Percentiles rank a stretch among this genome's conserved stretches.
Evolutionary conservation across 2,888 invertebrate genomes (phyloP).

Genomic region (Pyrochroa serraticornis): DNA sequence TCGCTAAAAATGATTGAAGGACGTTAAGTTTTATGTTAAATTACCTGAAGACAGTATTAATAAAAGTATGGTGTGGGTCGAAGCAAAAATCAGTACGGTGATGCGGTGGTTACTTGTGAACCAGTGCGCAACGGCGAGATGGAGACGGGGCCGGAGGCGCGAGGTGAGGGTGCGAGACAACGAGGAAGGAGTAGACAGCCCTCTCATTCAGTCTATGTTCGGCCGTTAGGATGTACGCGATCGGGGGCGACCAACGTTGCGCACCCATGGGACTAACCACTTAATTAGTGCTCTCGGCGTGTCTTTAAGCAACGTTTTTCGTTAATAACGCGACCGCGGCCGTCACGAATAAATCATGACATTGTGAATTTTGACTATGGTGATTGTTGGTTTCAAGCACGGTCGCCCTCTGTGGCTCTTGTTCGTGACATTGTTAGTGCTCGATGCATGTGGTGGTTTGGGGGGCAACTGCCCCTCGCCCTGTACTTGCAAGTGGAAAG

Average conservation of each 20-base stretch:
- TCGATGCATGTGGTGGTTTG: slow-evolving; percentile 55
- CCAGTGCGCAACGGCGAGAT: slow-evolving; percentile 56
- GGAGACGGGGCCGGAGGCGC: slow-evolving; percentile 52
- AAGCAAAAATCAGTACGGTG: slow-evolving; percentile 54
- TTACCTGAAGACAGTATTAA: slow-evolving; percentile 13
- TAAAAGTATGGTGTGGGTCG: slow-evolving; percentile 16
- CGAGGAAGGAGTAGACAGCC: slow-evolving; percentile 59
- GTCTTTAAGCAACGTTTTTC: slow-evolving; percentile 14
- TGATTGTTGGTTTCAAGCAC: slow-evolving; percentile 5
- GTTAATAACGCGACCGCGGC: not conserved
- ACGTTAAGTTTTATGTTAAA: slow-evolving; percentile 3
- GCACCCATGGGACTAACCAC: slow-evolving; percentile 19
- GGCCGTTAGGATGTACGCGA: slow-evolving; percentile 60
- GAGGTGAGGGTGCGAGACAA: slow-evolving; percentile 61
- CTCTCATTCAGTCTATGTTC: slow-evolving; percentile 55
- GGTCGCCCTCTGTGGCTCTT: slow-evolving; percentile 19
- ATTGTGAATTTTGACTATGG: slow-evolving; percentile 9
- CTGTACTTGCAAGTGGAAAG: slow-evolving; percentile 93
- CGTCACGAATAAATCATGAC: not conserved
- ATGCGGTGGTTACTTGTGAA: slow-evolving; percentile 57
- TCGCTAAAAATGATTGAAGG: slow-evolving; percentile 3
- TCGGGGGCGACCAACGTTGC: slow-evolving; percentile 25
- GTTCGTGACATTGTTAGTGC: slow-evolving; percentile 32
- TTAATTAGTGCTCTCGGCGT: slow-evolving; percentile 45
- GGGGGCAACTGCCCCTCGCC: slow-evolving; percentile 73